A percentile compares a stretch with the other conserved stretches of the same genome.
phyloP scores from a whole-genome alignment of 2,888 invertebrate species.

The Anthoptus insignis region DNA sequence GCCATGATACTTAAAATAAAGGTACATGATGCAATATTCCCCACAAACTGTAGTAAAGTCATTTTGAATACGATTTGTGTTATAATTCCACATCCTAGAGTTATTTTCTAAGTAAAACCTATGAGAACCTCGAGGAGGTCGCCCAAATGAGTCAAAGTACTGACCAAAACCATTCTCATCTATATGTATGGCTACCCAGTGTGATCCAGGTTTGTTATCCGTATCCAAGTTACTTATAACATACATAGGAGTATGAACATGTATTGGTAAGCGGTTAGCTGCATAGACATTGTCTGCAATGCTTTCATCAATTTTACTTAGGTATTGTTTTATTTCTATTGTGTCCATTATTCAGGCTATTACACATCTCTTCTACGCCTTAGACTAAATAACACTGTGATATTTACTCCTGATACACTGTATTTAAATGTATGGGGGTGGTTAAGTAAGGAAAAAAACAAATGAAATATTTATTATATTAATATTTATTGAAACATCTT shows the following conservation, averaged over 20 bases:
- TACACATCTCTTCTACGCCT: too few species aligned
- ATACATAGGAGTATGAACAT: conserved; percentile 4
- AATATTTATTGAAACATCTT: too few species aligned
- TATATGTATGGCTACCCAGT: conserved; percentile 43
- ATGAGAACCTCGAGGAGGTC: conserved; percentile 34
- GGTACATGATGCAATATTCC: conserved; percentile 6
- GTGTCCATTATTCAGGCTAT: too few species aligned
- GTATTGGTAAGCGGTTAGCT: neutral
- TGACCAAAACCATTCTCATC: conserved; percentile 31
- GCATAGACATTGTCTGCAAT: neutral
- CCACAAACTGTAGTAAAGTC: conserved; percentile 4
- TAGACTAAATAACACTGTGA: neutral
- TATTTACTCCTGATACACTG: too few species aligned
- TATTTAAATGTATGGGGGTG: too few species aligned
- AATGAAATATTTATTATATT: too few species aligned
- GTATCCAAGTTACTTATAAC: conserved; percentile 34
- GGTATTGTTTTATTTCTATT: conserved; percentile 1
- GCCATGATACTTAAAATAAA: conserved; percentile 2
- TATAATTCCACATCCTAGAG: conserved; percentile 42
- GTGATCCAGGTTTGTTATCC: conserved; percentile 31
- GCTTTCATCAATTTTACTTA: neutral
- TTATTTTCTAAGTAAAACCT: conserved; percentile 41
- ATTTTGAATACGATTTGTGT: conserved; percentile 24
- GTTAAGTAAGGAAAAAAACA: neutral
- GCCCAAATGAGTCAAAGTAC: conserved; percentile 42